A percentile compares a stretch with the other conserved stretches of the same genome.
Conservation (phyloP, 2,113 vertebrate genomes). For the Odocoileus hemionus region DNA sequence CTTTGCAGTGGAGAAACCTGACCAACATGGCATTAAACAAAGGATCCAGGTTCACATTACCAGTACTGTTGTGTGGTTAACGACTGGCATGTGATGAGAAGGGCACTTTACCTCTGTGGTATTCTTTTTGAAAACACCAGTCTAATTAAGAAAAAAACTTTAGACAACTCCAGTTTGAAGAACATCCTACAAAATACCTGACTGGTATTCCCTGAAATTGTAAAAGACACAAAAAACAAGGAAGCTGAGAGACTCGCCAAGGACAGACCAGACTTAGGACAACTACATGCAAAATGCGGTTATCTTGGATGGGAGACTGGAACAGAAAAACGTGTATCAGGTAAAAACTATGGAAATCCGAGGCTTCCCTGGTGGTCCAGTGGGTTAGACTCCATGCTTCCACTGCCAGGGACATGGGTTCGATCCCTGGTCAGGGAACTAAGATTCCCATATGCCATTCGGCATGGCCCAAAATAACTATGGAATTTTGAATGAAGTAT, state of each 20-base stretch:
- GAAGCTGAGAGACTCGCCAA: not conserved
- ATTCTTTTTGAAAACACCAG: not conserved
- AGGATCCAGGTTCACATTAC: not conserved
- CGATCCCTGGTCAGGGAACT: not conserved
- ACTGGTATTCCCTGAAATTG: not conserved
- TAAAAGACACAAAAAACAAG: not conserved
- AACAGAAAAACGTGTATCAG: not conserved
- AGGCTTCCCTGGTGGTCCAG: not conserved
- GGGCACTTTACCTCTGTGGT: not conserved
- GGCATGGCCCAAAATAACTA: not conserved
- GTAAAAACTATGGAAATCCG: not conserved
- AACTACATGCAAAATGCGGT: not conserved
- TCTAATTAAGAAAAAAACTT: not conserved
- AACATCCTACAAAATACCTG: not conserved
- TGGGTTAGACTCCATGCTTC: not conserved
- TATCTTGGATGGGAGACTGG: not conserved
- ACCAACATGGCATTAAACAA: not conserved
- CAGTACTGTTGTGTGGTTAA: too few species aligned
- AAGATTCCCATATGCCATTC: not conserved
- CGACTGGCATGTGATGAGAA: not conserved
- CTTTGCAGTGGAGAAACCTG: not conserved
- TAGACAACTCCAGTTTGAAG: not conserved
- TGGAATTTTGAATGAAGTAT: not conserved
- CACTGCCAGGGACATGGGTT: not conserved
- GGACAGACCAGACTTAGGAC: not conserved